A percentile compares a stretch with the other conserved stretches of the same genome.
Conservation (phyloP, 64 coral and sea anemone species). For the Orbicella faveolata region DNA sequence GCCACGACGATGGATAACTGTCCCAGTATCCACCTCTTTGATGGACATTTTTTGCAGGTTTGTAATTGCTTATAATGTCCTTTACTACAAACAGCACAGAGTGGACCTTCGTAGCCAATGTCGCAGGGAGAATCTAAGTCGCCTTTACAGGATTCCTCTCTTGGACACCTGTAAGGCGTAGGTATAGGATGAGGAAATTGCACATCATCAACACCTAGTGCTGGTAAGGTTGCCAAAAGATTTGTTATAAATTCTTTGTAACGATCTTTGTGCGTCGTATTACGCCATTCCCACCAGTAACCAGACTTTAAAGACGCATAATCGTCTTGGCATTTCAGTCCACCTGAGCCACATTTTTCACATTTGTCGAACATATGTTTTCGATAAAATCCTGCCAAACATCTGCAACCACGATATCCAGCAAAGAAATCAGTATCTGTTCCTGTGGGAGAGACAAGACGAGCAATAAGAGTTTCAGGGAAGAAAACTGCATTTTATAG, state of each 20-base stretch:
- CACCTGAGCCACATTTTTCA: neutral
- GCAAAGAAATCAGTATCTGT: conserved; percentile 12
- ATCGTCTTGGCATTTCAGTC: conserved; percentile 12
- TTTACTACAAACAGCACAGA: conserved; percentile 39
- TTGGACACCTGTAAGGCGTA: neutral
- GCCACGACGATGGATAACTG: conserved; percentile 6
- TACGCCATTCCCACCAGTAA: conserved; percentile 19
- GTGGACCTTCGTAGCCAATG: conserved; percentile 15
- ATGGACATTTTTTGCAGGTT: conserved; percentile 23
- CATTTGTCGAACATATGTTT: conserved; percentile 18
- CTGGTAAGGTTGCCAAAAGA: neutral
- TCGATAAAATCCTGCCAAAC: conserved; percentile 4
- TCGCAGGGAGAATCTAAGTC: neutral
- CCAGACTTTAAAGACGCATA: neutral
- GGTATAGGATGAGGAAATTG: neutral
- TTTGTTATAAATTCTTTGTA: conserved; percentile 7
- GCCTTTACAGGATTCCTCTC: neutral
- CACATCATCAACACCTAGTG: neutral
- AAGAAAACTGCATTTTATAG: no score
- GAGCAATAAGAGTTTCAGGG: neutral
- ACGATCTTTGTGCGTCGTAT: neutral
- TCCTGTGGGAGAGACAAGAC: neutral
- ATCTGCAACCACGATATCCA: conserved; percentile 3
- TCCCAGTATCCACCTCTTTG: conserved; percentile 26
- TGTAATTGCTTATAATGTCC: conserved; percentile 1